phyloP scores from a whole-genome alignment of 1,140 invertebrate species.

The Bilobella aurantiaca region DNA sequence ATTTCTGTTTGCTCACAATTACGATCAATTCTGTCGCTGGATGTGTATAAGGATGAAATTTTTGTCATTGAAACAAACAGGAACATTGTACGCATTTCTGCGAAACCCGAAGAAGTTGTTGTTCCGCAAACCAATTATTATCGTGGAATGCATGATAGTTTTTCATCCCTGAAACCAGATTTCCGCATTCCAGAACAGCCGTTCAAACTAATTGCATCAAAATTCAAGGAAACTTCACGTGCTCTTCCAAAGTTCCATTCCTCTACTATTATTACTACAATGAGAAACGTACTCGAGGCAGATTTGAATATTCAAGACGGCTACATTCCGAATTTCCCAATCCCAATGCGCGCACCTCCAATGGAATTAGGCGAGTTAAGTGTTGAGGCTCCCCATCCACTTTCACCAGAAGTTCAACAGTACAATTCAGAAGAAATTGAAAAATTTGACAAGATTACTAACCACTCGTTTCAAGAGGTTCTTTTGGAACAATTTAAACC shows the following conservation, averaged over 20 bases:
- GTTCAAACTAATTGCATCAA: conserved; percentile 14
- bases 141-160: not conserved
- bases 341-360: conserved; percentile 4
- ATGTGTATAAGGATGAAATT: conserved; percentile 62
- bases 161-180: not conserved
- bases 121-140: not conserved
- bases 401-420: not conserved
- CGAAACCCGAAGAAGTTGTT: conserved; percentile 32
- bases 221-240: conserved; percentile 25
- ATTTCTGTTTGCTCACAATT: conserved; percentile 43
- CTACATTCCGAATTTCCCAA: conserved; percentile 6
- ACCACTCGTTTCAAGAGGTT: conserved; percentile 24
- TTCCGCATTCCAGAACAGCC: conserved; percentile 17
- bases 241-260: conserved; percentile 19
- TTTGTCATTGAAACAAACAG: conserved; percentile 61
- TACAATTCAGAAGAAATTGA: not conserved
- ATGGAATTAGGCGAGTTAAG: not conserved
- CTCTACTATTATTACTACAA: conserved; percentile 9
- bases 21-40: conserved; percentile 46
- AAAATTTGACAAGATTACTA: conserved; percentile 22
- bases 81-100: conserved; percentile 54
- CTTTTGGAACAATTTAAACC: conserved; percentile 16
- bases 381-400: conserved; percentile 4
- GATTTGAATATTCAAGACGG: conserved; percentile 25
- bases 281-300: conserved; percentile 26